Conservation (phyloP, 2,113 vertebrate species). For the Vanacampus margaritifer region DNA sequence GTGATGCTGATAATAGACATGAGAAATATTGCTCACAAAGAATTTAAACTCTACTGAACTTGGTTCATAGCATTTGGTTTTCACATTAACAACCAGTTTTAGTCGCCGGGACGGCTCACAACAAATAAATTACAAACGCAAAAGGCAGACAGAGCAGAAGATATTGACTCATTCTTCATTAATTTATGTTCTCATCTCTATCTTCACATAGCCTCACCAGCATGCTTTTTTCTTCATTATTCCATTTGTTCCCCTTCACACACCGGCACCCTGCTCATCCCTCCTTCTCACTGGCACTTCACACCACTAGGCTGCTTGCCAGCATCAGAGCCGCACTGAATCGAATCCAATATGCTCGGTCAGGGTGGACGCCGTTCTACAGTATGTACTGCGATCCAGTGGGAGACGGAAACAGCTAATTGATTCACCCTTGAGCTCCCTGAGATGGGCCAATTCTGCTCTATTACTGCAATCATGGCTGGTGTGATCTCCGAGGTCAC, state of each 20-base stretch:
- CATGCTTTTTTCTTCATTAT: background rate
- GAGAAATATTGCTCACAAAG: background rate
- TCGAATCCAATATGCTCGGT: constrained; percentile 54
- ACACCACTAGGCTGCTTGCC: constrained; percentile 37
- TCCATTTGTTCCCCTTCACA: constrained; percentile 2
- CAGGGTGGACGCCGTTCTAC: constrained; percentile 27
- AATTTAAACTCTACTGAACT: background rate
- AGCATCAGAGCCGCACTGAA: constrained; percentile 38
- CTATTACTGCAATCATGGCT: constrained; percentile 23
- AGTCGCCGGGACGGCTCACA: background rate
- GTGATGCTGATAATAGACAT: background rate
- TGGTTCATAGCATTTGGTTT: background rate
- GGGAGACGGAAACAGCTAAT: constrained; percentile 49
- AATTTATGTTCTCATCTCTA: background rate
- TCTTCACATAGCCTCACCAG: background rate
- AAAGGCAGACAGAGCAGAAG: background rate
- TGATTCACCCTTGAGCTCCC: constrained; percentile 42
- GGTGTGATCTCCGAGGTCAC: constrained; percentile 14
- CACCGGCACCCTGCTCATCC: background rate
- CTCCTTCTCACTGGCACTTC: constrained; percentile 20
- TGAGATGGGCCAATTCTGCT: constrained; percentile 37
- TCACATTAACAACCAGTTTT: background rate
- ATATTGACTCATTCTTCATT: constrained; percentile 2
- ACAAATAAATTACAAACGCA: background rate
- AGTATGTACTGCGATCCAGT: constrained; percentile 28